Evolutionary conservation across 2,113 vertebrate species (phyloP), one percentile per base, ranked within the genome.

Genomic region (Mugil cephalus): DNA sequence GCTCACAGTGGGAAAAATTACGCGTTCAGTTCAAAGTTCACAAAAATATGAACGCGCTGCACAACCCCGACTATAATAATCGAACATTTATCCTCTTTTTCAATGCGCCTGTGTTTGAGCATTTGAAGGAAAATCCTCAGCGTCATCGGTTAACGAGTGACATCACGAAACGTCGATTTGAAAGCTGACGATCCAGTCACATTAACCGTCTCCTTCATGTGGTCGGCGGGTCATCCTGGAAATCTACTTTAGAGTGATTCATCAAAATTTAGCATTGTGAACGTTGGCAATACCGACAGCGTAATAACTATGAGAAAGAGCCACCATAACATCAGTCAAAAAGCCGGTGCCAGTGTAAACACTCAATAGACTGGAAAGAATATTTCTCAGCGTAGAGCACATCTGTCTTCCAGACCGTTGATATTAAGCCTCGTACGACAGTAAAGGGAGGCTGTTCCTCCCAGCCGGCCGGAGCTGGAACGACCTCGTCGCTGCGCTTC

Each of bases 331-430:
- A 70, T 80, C 83, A 60, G 64, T 83, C 62, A 76, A 11, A 68
- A 24, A 2, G 62, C 8, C 18, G n/a, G 1, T 53, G 87, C 90
- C 90, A 91, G 87, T 58, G 64, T 80, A 90, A 91, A 91, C 78
- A 89, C 74, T 58, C 36, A 51, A 14, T n/a, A 15, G 74, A 69
- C 42, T 70, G 73, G 77, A 87, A 79, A 83, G 64, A 72, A 52
- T 69, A 75, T 77, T 86, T 72, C 77, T 86, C 60, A 48, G 73
- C 78, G 65, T 84, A 67, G 85, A 88, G 77, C 77, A 79, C 84
- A 90, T 90, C 85, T 91, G 90, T 86, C 81, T 42, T 76, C 56
- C 84, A 89, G 88, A 80, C 77, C 47, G 17, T 45, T 36, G 69
- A 76, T 53, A 43, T 76, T 64, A 15, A 51, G 52, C 71, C 60